Conservation (phyloP, 2,888 invertebrate genomes). For the Sacculina carcini region DNA sequence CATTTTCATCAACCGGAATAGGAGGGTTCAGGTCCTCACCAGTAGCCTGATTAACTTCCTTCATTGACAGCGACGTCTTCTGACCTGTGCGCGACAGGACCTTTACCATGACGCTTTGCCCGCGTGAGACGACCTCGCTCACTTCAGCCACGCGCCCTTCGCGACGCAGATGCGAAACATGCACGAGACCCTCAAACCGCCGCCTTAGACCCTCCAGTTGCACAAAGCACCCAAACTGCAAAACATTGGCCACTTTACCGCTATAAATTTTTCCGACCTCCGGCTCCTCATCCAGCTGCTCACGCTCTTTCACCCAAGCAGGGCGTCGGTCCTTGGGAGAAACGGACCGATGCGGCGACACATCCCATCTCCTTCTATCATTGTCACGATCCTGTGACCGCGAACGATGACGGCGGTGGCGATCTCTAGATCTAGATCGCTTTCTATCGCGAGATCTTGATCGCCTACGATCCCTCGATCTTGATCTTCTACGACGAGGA, state of each 20-base stretch:
- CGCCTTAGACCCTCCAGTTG: conserved; percentile 71
- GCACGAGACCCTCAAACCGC: conserved; percentile 83
- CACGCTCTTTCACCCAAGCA: background rate
- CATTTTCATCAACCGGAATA: conserved; percentile 14
- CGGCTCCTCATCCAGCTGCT: conserved; percentile 11
- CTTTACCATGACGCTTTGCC: conserved; percentile 71
- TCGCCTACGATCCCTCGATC: background rate
- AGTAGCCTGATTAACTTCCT: conserved; percentile 84
- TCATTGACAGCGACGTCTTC: conserved; percentile 85
- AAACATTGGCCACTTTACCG: conserved; percentile 81
- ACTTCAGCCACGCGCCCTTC: conserved; percentile 86
- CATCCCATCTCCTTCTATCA: background rate
- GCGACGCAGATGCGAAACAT: conserved; percentile 74
- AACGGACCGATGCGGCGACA: too few species aligned
- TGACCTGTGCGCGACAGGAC: conserved; percentile 76
- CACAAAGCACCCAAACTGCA: conserved; percentile 95
- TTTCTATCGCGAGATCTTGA: background rate
- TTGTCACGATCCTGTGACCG: background rate
- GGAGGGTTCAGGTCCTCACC: conserved; percentile 83
- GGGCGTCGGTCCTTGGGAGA: background rate
- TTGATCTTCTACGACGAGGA: background rate
- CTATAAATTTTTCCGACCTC: conserved; percentile 32
- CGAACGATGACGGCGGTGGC: background rate
- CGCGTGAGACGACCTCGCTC: conserved; percentile 68
- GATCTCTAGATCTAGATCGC: too few species aligned